Evolutionary conservation across 92 coral and sea anemone genomes (phyloP).

Genomic region (Porites rus): DNA sequence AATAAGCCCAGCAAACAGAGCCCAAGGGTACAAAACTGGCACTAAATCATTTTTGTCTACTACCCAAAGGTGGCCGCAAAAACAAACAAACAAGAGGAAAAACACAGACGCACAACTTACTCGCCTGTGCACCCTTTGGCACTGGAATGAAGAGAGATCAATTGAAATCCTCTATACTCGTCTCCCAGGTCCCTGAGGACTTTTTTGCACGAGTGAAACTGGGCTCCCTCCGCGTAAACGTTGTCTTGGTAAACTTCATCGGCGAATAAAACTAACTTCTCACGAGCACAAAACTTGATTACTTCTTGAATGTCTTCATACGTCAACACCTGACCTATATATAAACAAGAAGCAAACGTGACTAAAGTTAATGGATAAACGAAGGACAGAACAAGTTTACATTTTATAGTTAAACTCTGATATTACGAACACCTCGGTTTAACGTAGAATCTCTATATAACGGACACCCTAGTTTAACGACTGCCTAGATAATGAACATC

Average conservation of each 20-base stretch:
- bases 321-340: slow-evolving; percentile 89
- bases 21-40: too few relatives aligned
- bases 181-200: slow-evolving; percentile 95
- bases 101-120: slow-evolving; percentile 58
- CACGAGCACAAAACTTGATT: slow-evolving; percentile 91
- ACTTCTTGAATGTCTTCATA: slow-evolving; percentile 90
- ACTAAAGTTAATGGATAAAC: background rate
- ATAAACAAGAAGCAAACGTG: background rate
- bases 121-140: slow-evolving; percentile 98
- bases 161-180: slow-evolving; percentile 84
- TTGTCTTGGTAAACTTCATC: slow-evolving; percentile 99
- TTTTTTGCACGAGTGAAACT: slow-evolving; percentile 97
- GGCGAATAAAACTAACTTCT: slow-evolving; percentile 87
- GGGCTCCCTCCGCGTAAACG: slow-evolving; percentile 85
- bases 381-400: background rate
- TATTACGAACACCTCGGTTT: too few relatives aligned
- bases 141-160: slow-evolving; percentile 93
- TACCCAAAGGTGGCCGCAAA: too few relatives aligned
- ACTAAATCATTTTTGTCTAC: too few relatives aligned
- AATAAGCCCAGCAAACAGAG: too few relatives aligned
- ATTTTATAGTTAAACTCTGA: too few relatives aligned
- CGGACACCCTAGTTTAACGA: too few relatives aligned
- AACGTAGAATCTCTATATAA: too few relatives aligned
- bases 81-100: too few relatives aligned
- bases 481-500: too few relatives aligned